These are phyloP conservation scores for Cephalopachus bancanus DNA, from an alignment of 2,797 vertebrate genomes.

Conservation along the genomic window DNA sequence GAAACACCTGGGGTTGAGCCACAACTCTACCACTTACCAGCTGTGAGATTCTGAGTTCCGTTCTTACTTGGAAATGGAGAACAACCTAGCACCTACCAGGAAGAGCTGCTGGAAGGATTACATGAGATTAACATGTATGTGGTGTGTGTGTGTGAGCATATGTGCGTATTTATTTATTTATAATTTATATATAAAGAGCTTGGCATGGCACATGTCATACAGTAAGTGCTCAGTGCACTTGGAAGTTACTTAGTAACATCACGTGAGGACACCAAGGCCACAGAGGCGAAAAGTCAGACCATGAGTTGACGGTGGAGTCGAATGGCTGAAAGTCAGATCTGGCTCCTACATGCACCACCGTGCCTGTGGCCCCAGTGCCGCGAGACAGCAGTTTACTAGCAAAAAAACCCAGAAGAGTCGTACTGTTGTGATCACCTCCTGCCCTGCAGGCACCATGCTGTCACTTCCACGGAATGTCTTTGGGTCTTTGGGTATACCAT, in stretches of 20 bases:
- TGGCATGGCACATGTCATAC: not conserved
- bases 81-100: constrained; percentile 20
- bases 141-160: not conserved
- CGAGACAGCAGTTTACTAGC: not conserved
- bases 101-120: constrained; percentile 20
- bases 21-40: constrained; percentile 46
- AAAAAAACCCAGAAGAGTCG: not conserved
- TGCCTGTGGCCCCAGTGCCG: not conserved
- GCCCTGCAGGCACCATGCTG: not conserved
- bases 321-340: not conserved
- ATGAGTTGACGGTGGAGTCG: not conserved
- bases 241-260: not conserved
- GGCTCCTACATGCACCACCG: not conserved
- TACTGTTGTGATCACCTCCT: not conserved
- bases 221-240: not conserved
- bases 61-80: constrained; percentile 40
- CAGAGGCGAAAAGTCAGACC: not conserved
- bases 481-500: no score
- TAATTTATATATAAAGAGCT: not conserved
- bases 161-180: no score
- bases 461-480: not conserved
- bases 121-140: not conserved
- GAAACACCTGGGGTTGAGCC: constrained; percentile 21
- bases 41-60: not conserved
- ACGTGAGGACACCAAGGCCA: not conserved